These are phyloP conservation scores for Latrodectus hesperus DNA, from an alignment of 2,888 invertebrate genomes.

Conservation along the genomic window DNA sequence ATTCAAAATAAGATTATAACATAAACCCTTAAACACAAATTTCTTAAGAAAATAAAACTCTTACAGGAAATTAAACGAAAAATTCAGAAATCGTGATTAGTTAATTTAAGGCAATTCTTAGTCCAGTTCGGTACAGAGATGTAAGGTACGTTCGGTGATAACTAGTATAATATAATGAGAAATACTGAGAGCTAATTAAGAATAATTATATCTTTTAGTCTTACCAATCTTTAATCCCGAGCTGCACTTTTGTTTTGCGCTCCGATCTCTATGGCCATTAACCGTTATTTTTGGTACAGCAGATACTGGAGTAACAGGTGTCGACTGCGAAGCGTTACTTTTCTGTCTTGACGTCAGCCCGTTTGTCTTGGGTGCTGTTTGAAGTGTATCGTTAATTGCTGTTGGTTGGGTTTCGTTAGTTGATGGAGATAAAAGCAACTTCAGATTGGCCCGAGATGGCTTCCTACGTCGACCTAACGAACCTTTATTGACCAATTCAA, in stretches of 20 bases:
- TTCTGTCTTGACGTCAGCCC: background rate
- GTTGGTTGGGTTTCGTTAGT: background rate
- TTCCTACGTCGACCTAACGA: slow-evolving; percentile 52
- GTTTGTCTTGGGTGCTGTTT: background rate
- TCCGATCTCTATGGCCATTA: background rate
- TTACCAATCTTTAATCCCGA: background rate
- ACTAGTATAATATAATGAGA: no score
- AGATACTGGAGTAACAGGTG: background rate
- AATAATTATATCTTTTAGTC: background rate
- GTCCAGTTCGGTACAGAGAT: no score
- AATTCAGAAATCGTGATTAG: no score
- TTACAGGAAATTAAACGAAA: no score
- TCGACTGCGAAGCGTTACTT: background rate
- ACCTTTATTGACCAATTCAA: slow-evolving; percentile 62
- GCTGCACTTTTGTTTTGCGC: background rate
- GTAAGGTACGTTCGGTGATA: no score
- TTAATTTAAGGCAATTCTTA: no score
- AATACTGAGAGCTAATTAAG: no score
- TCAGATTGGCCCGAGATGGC: slow-evolving; percentile 53
- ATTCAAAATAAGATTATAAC: no score
- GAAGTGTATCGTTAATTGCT: background rate
- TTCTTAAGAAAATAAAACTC: no score
- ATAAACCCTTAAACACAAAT: no score
- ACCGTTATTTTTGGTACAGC: background rate
- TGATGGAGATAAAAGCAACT: slow-evolving; percentile 34